These are phyloP conservation scores for Channa maculata DNA, from an alignment of 2,113 vertebrate genomes.

Conservation along the genomic window DNA sequence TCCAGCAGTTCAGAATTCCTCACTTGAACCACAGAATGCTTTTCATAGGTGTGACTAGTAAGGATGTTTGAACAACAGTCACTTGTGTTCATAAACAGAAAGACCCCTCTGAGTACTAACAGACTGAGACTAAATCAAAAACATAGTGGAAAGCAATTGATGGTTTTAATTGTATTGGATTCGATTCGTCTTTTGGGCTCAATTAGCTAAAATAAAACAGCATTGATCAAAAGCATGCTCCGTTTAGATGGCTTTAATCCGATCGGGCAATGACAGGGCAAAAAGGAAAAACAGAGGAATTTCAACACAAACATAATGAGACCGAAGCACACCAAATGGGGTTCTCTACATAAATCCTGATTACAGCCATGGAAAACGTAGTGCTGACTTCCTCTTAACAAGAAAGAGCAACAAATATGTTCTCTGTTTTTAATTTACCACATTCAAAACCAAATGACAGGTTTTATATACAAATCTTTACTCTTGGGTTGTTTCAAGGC, in stretches of 20 bases:
- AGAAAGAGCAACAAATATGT: too few relatives aligned
- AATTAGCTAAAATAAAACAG: constrained; percentile 25
- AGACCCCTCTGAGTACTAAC: constrained; percentile 4
- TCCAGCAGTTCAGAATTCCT: constrained; percentile 65
- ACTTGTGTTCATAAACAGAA: constrained; percentile 32
- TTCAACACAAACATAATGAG: background rate
- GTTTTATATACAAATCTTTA: background rate
- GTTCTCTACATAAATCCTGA: constrained; percentile 3
- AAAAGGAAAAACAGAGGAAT: background rate
- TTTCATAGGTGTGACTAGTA: constrained; percentile 64
- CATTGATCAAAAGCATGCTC: constrained; percentile 13
- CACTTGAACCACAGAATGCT: constrained; percentile 57
- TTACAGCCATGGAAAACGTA: background rate
- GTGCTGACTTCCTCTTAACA: too few relatives aligned
- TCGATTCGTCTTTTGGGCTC: constrained; percentile 1
- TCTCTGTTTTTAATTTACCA: background rate
- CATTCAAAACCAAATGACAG: constrained; percentile 1
- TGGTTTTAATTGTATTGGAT: background rate
- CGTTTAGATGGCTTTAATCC: background rate
- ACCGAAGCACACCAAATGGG: constrained; percentile 1
- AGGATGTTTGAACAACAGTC: constrained; percentile 48
- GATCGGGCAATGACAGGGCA: background rate
- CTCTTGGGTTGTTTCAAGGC: background rate
- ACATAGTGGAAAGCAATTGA: constrained; percentile 5
- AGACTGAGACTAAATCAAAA: background rate